These are phyloP conservation scores for Drosophila birchii DNA, from an alignment of 2,888 invertebrate genomes.

Conservation along the genomic window DNA sequence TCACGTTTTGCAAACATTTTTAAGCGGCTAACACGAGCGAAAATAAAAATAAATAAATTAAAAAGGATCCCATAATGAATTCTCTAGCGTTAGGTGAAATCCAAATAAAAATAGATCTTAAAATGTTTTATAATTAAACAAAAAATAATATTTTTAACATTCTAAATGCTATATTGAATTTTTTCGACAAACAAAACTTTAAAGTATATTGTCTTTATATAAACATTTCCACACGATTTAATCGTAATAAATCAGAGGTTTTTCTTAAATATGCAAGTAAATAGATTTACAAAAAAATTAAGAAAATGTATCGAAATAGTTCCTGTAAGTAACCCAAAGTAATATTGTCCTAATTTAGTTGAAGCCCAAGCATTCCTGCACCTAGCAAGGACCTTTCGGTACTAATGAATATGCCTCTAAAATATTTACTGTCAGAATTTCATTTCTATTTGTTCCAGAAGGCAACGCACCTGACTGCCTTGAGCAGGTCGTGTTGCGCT, in stretches of 20 bases:
- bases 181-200: not conserved
- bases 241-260: not conserved
- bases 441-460: not conserved
- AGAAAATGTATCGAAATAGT: not conserved
- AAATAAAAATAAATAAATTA: not conserved
- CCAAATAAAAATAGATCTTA: not conserved
- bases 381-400: not conserved
- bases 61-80: not conserved
- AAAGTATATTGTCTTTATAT: not conserved
- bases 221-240: not conserved
- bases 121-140: not conserved
- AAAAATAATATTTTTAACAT: too few relatives aligned
- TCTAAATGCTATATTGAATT: not conserved
- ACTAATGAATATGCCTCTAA: slow-evolving; percentile 4
- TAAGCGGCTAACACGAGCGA: too few relatives aligned
- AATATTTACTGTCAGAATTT: not conserved
- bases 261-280: not conserved
- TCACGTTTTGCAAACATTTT: too few relatives aligned
- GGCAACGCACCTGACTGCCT: not conserved
- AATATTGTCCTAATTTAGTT: not conserved
- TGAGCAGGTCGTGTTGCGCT: slow-evolving; percentile 17
- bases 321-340: not conserved
- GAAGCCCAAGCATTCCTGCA: not conserved
- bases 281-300: not conserved
- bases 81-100: not conserved